Percentiles rank a stretch among this genome's conserved stretches.
These are phyloP conservation scores for Cynopterus sphinx DNA, from an alignment of 2,797 vertebrate genomes.

Conservation along the genomic window DNA sequence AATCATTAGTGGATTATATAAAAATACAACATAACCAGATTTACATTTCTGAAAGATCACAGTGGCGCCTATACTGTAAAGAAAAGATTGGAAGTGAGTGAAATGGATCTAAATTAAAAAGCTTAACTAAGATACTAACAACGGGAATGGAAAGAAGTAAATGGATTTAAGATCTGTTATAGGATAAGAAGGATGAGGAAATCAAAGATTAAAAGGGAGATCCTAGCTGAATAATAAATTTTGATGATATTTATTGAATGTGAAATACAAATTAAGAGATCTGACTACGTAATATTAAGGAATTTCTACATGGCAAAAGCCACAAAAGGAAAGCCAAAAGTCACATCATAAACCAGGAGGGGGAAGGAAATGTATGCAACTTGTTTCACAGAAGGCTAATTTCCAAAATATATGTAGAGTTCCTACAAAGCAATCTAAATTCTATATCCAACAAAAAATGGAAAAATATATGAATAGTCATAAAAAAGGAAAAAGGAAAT, in stretches of 20 bases:
- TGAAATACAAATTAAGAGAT: background rate
- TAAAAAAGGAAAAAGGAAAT: background rate
- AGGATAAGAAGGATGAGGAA: background rate
- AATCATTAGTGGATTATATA: background rate
- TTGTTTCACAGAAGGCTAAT: background rate
- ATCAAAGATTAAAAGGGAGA: background rate
- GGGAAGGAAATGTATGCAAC: background rate
- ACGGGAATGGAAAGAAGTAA: background rate
- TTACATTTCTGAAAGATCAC: background rate
- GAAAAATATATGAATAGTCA: background rate
- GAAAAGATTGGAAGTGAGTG: background rate
- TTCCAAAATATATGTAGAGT: background rate
- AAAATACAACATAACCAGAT: background rate
- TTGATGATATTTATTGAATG: background rate
- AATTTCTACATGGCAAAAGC: background rate
- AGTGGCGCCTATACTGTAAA: background rate
- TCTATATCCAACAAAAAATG: background rate
- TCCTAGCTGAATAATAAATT: background rate
- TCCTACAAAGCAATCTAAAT: background rate
- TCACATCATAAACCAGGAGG: background rate
- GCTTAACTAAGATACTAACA: background rate
- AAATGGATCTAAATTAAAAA: background rate
- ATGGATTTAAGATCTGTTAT: background rate
- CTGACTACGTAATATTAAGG: background rate
- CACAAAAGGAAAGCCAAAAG: slow-evolving; percentile 28